Evolutionary conservation across 2,797 vertebrate species (phyloP), one percentile per base, ranked within the genome.

Genomic region (Sylvia borin): DNA sequence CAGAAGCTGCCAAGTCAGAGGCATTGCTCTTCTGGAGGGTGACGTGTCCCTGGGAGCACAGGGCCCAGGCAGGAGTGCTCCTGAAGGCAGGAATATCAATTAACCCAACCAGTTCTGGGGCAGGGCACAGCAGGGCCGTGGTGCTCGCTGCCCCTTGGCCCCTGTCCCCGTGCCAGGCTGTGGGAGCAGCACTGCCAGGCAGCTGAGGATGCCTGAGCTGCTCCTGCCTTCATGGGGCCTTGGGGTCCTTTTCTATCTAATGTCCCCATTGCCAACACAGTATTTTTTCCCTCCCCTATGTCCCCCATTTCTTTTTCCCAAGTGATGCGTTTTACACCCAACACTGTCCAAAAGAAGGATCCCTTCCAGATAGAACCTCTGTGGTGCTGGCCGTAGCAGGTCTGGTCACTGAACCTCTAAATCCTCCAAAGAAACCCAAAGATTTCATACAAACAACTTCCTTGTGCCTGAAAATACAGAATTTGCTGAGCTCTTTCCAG

Each of bases 91-190:
- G 16, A 32, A 55, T 19, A 27, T 36, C 36, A 36, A 10, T 29
- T 2, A 29, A 2, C 5, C 1, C 18, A 15, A 7, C 57, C 5
- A 0, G 3, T 20, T 55, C 45, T 58, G 68, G 43, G 20, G 7
- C 45, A n/a, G 67, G 71, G 34, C 43, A 17, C 8, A 83, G 68
- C 79, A 27, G n/a, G 16, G 40, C 76, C 6, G 0, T 3, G 38
- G 6, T 9, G 7, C 40, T 54, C 5, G 0, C 67, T 45, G 57
- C 47, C 47, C 65, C 62, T 43, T 0, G 0, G 36, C 66, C 19
- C 51, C 64, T 5, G 2, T 68, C 14, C 38, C 64, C 7, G 0
- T 4, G 11, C 12, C 43, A 24, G 51, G 6, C 29, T 2, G 7
- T 4, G n/a, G 43, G 13, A 54, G 38, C 25, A 57, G 55, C 67